Conservation (phyloP, 1,140 invertebrate species). For the Aphelenchoides fujianensis region DNA sequence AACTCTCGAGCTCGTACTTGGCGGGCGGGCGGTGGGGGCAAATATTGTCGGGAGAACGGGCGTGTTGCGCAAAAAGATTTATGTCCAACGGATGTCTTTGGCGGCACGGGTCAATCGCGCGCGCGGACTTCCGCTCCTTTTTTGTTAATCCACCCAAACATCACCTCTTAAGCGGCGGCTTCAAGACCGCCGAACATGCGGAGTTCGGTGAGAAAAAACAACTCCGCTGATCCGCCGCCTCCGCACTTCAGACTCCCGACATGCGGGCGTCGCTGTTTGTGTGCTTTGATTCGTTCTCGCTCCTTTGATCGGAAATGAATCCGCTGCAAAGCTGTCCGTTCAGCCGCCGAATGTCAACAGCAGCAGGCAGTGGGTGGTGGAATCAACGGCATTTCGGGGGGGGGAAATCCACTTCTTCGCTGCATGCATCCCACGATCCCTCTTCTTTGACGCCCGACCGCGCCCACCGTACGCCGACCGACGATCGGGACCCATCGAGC, state of each 20-base stretch:
- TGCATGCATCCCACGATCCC: no score
- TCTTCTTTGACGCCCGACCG: not conserved
- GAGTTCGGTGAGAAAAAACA: not conserved
- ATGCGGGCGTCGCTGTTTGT: no score
- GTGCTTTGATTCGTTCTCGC: no score
- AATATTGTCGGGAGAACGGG: not conserved
- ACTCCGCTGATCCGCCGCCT: not conserved
- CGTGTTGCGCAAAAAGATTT: conserved; percentile 3
- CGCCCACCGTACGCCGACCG: not conserved
- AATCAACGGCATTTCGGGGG: no score
- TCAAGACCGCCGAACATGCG: not conserved
- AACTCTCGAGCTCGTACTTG: no score
- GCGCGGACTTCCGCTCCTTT: not conserved
- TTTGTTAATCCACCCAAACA: conserved; percentile 3
- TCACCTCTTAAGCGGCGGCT: not conserved
- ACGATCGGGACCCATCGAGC: no score
- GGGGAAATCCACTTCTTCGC: no score
- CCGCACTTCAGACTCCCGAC: no score
- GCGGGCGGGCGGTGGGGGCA: not conserved
- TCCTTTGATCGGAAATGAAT: no score
- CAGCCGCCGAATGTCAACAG: not conserved
- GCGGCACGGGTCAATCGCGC: not conserved
- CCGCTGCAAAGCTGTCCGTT: not conserved
- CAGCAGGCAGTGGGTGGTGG: no score
- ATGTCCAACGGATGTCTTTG: not conserved